These are phyloP conservation scores for Linurgus olivaceus DNA, from an alignment of 2,797 vertebrate genomes.

Conservation along the genomic window DNA sequence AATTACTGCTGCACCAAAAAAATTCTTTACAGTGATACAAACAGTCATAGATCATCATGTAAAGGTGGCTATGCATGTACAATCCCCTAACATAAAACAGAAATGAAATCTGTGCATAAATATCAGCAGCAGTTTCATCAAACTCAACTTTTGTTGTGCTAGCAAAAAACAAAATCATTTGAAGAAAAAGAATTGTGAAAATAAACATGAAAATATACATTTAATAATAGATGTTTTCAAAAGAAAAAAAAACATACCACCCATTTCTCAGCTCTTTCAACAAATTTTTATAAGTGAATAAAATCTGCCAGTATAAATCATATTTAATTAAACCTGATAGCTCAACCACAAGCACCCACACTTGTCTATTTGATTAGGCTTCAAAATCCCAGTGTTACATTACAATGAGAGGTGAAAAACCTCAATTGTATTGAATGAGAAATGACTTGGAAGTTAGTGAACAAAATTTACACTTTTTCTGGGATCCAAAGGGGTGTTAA, in stretches of 20 bases:
- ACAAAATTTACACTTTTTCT: neutral
- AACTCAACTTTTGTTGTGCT: neutral
- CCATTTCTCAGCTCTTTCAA: neutral
- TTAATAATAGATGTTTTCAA: neutral
- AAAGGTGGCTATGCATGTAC: neutral
- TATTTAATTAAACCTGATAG: neutral
- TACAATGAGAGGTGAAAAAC: neutral
- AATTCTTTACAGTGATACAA: neutral
- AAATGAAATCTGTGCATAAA: neutral
- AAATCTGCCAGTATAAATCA: neutral
- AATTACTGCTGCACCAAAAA: neutral
- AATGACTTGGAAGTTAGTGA: neutral
- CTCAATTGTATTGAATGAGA: neutral
- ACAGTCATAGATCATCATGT: neutral
- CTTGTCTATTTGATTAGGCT: neutral
- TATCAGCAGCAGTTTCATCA: neutral
- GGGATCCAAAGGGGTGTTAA: neutral
- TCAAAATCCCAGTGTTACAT: neutral
- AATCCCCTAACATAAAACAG: neutral
- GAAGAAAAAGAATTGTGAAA: neutral
- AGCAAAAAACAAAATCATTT: neutral
- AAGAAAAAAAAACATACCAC: neutral
- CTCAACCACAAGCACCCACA: neutral
- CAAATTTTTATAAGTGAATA: neutral
- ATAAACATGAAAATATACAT: neutral